Percentiles rank a stretch among this genome's conserved stretches.
These are phyloP conservation scores for Spea bombifrons DNA, from an alignment of 2,113 vertebrate species.

Conservation along the genomic window DNA sequence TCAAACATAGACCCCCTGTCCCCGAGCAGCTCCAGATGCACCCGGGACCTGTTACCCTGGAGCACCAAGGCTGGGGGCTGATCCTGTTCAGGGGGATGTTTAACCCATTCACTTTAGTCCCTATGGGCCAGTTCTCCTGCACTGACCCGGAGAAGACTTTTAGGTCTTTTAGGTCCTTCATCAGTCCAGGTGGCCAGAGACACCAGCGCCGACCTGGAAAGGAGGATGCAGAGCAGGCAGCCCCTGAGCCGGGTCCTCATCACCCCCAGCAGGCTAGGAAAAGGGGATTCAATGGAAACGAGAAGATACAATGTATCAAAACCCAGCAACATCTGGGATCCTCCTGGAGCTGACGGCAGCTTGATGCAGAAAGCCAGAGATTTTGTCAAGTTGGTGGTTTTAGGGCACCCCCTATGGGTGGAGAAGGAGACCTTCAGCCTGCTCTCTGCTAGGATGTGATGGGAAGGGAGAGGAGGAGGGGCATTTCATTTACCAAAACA, in stretches of 20 bases:
- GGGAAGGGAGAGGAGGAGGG: too few relatives aligned
- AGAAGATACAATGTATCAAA: too few relatives aligned
- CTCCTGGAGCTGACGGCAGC: neutral
- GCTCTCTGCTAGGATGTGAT: too few relatives aligned
- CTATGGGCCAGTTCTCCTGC: slow-evolving; percentile 78
- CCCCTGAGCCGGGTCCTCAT: too few relatives aligned
- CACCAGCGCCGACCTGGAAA: too few relatives aligned
- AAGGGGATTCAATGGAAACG: too few relatives aligned
- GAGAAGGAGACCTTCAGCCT: slow-evolving; percentile 6
- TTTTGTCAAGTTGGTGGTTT: slow-evolving; percentile 11
- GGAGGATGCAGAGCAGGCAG: too few relatives aligned
- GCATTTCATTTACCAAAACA: too few relatives aligned
- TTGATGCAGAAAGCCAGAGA: slow-evolving; percentile 14
- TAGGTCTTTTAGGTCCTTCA: slow-evolving; percentile 60
- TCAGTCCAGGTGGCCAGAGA: slow-evolving; percentile 47
- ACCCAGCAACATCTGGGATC: neutral
- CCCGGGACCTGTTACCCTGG: slow-evolving; percentile 56
- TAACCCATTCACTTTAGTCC: slow-evolving; percentile 75
- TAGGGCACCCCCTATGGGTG: slow-evolving; percentile 17
- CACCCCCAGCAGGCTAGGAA: too few relatives aligned
- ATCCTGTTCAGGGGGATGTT: slow-evolving; percentile 75
- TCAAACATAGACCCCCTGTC: slow-evolving; percentile 72
- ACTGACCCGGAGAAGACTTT: slow-evolving; percentile 79
- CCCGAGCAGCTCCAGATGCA: slow-evolving; percentile 73
- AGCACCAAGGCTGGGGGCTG: slow-evolving; percentile 67